Evolutionary conservation across 2,113 vertebrate species (phyloP).

Genomic region (Lampris megalopsis): DNA sequence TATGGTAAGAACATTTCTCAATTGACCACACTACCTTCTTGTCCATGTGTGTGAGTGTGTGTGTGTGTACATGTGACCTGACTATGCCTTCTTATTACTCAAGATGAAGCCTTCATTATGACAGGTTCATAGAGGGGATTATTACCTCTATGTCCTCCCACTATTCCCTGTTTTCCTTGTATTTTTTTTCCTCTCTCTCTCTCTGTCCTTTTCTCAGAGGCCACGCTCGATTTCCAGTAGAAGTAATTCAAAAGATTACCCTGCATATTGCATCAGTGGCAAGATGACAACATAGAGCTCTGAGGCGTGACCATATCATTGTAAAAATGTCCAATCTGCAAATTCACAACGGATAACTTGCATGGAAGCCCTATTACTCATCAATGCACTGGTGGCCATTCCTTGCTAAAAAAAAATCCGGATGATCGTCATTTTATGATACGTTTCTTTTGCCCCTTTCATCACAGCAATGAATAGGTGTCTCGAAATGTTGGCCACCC

Average conservation of each 20-base stretch:
- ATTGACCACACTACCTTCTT: constrained; percentile 57
- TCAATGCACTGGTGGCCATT: too few species aligned
- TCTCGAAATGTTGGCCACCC: constrained; percentile 4
- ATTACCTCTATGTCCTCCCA: constrained; percentile 51
- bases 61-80: constrained; percentile 43
- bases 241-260: neutral
- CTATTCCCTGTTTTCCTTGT: too few species aligned
- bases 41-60: constrained; percentile 41
- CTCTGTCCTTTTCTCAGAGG: neutral
- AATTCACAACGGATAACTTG: neutral
- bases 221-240: neutral
- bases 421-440: too few species aligned
- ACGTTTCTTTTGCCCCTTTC: too few species aligned
- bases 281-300: neutral
- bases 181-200: constrained; percentile 24
- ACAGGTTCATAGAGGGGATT: neutral
- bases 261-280: neutral
- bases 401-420: too few species aligned
- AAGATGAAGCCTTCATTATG: neutral
- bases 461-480: neutral
- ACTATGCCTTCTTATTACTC: constrained; percentile 32
- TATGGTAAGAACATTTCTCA: constrained; percentile 65
- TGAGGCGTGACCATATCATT: neutral
- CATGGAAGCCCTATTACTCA: too few species aligned
- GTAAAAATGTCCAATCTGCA: neutral